Base-by-base conservation (phyloP, 2,888 invertebrate genomes). In the Diadegma fenestrale region DNA sequence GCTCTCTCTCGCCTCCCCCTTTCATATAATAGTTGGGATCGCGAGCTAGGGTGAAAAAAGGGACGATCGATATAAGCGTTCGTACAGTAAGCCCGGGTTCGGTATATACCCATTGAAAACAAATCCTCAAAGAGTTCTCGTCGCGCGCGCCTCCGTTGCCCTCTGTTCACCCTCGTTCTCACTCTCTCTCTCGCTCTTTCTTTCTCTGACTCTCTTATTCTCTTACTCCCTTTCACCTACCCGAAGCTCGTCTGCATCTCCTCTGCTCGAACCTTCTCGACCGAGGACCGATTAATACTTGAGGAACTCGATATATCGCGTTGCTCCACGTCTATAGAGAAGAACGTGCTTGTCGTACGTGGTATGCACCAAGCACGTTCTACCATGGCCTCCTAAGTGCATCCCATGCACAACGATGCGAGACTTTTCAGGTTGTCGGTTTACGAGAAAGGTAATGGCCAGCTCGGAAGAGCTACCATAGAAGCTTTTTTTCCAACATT, bases 41-140 rank as follows among this genome's bases (percentile, higher is more conserved):
- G 76, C 76, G 48, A 76, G 76, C 72, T 41, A 76, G 61, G 76
- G 84, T 72, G 45, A 86, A 81, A 82, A 68, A 89, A 87, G 87
- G 87, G 84, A 73, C 80, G 89, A 89, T 91, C 91, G 91, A 91
- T 91, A 89, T 90, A 89, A 88, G 86, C 87, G 88, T 88, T 85
- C 61, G 72, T 54, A 68, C 87, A 90, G 87, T 80, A 86, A 61
- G 84, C 86, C 77, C 66, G 82, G 63, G 68, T 63, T 73, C 37
- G 37, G 54, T 45, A 71, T 30, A 30, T 72, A 72, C 64, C 58
- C 71, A 80, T 79, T 80, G 75, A 80, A 82, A 85, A 82, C 72
- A 85, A 85, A 85, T 79, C 75, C 54, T 64, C 37, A 61, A 61
- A 63, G 48, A 64, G 79, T 71, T 80, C 63, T 51, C 71, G 61